phyloP scores from a whole-genome alignment of 2,113 vertebrate genomes.

The Alethe diademata region DNA sequence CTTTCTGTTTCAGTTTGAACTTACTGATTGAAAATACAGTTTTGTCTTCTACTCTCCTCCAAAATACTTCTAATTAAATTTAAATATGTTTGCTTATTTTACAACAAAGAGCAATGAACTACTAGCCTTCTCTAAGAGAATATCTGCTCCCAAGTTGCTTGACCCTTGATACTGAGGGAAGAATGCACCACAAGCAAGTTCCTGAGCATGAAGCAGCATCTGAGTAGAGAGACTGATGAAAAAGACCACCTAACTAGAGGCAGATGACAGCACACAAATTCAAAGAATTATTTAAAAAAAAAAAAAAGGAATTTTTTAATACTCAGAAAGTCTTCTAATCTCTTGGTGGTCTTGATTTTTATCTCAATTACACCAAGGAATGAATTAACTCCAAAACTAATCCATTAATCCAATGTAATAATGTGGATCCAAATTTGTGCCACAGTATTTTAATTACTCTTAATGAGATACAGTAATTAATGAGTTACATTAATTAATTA shows the following conservation, averaged over 20 bases:
- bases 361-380: background rate
- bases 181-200: background rate
- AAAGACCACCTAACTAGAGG: conserved; percentile 7
- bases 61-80: background rate
- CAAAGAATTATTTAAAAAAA: background rate
- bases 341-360: conserved; percentile 38
- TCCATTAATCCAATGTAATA: background rate
- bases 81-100: background rate
- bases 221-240: background rate
- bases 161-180: background rate
- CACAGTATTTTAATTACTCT: background rate
- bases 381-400: background rate
- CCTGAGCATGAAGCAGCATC: background rate
- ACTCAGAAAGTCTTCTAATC: background rate
- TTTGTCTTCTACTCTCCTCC: background rate
- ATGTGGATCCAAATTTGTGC: background rate
- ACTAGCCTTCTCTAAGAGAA: background rate
- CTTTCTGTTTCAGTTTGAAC: background rate
- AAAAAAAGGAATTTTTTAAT: background rate
- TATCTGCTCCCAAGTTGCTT: background rate
- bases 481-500: background rate
- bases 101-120: background rate
- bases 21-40: background rate
- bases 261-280: background rate
- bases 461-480: background rate